phyloP scores from a whole-genome alignment of 2,888 invertebrate genomes.

The Agrochola macilenta region DNA sequence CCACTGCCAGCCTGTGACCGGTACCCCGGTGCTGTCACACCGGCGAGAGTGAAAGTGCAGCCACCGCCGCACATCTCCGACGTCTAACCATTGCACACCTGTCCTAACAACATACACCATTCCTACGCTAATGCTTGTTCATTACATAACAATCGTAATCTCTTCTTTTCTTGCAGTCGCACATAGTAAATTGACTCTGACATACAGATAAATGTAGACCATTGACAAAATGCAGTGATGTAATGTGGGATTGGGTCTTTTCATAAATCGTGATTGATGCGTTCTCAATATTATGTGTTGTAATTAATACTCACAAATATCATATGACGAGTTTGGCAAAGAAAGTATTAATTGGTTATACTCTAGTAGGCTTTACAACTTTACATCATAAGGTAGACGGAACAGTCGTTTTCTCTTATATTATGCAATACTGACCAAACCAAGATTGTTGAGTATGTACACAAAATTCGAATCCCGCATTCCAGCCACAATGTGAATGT shows the following conservation, averaged over 20 bases:
- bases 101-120: slow-evolving; percentile 76
- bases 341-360: slow-evolving; percentile 63
- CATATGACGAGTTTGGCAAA: slow-evolving; percentile 48
- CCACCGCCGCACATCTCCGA: slow-evolving; percentile 81
- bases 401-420: slow-evolving; percentile 54
- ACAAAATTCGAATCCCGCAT: slow-evolving; percentile 28
- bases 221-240: slow-evolving; percentile 44
- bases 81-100: slow-evolving; percentile 78
- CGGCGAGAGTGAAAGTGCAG: slow-evolving; percentile 89
- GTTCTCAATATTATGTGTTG: slow-evolving; percentile 18
- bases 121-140: slow-evolving; percentile 72
- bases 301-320: slow-evolving; percentile 45
- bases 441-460: slow-evolving; percentile 19
- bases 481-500: not conserved
- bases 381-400: slow-evolving; percentile 58
- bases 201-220: slow-evolving; percentile 50
- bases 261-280: slow-evolving; percentile 33
- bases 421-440: slow-evolving; percentile 52
- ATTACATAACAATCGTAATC: slow-evolving; percentile 75
- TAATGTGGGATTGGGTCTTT: slow-evolving; percentile 39
- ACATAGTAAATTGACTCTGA: slow-evolving; percentile 42
- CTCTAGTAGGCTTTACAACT: slow-evolving; percentile 56
- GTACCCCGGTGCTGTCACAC: slow-evolving; percentile 73
- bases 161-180: slow-evolving; percentile 63
- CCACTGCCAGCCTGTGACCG: slow-evolving; percentile 80